Conservation (phyloP, 2,888 invertebrate species). For the Acanthopleura granulata region DNA sequence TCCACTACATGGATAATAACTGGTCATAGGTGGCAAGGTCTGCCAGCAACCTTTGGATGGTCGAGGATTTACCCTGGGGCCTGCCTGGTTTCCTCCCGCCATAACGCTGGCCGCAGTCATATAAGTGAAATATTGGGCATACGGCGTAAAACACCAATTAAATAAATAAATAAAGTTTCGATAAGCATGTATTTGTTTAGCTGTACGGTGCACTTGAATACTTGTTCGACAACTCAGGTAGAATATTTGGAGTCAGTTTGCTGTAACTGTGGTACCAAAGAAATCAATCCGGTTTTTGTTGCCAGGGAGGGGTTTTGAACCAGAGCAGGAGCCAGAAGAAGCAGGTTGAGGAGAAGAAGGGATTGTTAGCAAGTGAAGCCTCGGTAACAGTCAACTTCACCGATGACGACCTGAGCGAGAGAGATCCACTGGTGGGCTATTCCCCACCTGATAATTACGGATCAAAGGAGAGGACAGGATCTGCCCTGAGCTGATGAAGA, state of each 20-base stretch:
- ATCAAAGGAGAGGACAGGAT: not conserved
- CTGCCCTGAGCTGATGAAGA: not conserved
- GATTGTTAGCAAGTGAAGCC: not conserved
- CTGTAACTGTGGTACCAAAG: not conserved
- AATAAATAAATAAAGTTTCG: no score
- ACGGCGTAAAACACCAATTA: no score
- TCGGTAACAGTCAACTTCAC: not conserved
- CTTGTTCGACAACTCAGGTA: not conserved
- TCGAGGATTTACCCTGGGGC: no score
- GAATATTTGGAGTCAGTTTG: not conserved
- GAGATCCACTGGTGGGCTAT: not conserved
- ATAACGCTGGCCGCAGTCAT: no score
- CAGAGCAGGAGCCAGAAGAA: conserved; percentile 54
- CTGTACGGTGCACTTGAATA: no score
- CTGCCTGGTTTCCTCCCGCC: no score
- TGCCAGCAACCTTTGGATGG: no score
- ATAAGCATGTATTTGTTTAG: no score
- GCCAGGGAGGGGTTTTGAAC: conserved; percentile 63
- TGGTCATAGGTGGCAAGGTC: no score
- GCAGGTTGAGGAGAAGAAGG: conserved; percentile 20
- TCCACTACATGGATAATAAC: no score
- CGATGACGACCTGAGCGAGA: not conserved
- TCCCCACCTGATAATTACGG: not conserved
- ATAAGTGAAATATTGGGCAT: no score
- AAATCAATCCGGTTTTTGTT: conserved; percentile 10